Conservation (phyloP, 2,113 vertebrate species). For the Oostethus manadensis region DNA sequence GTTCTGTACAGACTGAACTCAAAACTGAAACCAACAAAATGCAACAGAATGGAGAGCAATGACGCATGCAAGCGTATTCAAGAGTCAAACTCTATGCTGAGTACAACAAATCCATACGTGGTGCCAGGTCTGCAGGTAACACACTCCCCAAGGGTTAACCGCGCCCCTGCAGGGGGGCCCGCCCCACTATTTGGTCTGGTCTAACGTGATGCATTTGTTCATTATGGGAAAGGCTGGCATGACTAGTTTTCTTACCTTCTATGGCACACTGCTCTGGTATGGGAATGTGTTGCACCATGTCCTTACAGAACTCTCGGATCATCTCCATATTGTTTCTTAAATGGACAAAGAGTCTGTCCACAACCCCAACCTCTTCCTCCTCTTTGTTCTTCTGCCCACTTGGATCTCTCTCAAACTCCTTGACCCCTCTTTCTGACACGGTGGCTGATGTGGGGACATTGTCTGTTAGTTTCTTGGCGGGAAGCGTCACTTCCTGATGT, state of each 20-base stretch:
- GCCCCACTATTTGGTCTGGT: no score
- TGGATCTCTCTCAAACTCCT: slow-evolving; percentile 38
- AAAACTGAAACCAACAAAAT: no score
- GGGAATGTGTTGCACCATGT: slow-evolving; percentile 80
- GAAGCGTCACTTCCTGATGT: slow-evolving; percentile 17
- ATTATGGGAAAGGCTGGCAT: background rate
- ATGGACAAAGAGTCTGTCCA: slow-evolving; percentile 82
- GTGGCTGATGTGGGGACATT: slow-evolving; percentile 7
- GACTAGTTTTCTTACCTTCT: slow-evolving; percentile 77
- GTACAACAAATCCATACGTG: no score
- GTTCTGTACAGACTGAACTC: no score
- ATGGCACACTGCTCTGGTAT: slow-evolving; percentile 85
- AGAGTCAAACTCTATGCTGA: no score
- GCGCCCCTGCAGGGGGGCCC: no score
- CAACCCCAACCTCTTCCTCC: slow-evolving; percentile 42
- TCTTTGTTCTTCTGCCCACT: slow-evolving; percentile 33
- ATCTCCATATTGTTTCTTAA: slow-evolving; percentile 81
- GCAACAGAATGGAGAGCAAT: no score
- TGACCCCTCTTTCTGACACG: slow-evolving; percentile 6
- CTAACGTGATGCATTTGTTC: background rate
- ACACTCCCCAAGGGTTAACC: no score
- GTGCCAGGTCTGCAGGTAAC: no score
- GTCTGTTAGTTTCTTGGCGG: slow-evolving; percentile 25
- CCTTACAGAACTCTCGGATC: slow-evolving; percentile 78
- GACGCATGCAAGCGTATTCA: no score